phyloP scores from a whole-genome alignment of 2,113 vertebrate genomes.

The Pithys albifrons region DNA sequence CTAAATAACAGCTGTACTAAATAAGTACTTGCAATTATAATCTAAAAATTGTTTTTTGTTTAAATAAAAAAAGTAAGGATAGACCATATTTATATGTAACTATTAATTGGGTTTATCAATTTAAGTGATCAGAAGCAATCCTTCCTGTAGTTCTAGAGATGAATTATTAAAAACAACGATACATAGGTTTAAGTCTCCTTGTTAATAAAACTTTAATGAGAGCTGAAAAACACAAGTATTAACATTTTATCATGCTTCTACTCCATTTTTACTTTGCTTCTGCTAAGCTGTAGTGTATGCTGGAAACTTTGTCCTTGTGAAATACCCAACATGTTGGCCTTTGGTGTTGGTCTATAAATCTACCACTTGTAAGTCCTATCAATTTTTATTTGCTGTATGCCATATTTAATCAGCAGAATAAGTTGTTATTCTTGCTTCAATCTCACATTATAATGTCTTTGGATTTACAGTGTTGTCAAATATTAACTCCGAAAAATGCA shows the following conservation, averaged over 20 bases:
- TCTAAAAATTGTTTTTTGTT: neutral
- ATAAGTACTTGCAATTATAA: neutral
- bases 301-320: neutral
- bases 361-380: neutral
- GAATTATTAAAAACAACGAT: conserved; percentile 6
- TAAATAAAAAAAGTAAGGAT: neutral
- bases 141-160: neutral
- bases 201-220: neutral
- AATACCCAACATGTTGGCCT: neutral
- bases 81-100: neutral
- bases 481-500: conserved; percentile 30
- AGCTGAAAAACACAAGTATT: neutral
- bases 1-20: neutral
- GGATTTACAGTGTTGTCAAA: conserved; percentile 41
- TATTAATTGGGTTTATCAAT: neutral
- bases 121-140: neutral
- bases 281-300: neutral
- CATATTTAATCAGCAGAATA: neutral
- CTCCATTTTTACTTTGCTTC: neutral
- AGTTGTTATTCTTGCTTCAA: neutral
- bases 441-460: neutral
- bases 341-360: neutral
- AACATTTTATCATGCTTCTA: neutral
- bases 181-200: neutral
- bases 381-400: neutral